A percentile compares a stretch with the other conserved stretches of the same genome.
These are phyloP conservation scores for Akabosia matsudoensis DNA, from an alignment of 1,140 invertebrate genomes.

Conservation along the genomic window DNA sequence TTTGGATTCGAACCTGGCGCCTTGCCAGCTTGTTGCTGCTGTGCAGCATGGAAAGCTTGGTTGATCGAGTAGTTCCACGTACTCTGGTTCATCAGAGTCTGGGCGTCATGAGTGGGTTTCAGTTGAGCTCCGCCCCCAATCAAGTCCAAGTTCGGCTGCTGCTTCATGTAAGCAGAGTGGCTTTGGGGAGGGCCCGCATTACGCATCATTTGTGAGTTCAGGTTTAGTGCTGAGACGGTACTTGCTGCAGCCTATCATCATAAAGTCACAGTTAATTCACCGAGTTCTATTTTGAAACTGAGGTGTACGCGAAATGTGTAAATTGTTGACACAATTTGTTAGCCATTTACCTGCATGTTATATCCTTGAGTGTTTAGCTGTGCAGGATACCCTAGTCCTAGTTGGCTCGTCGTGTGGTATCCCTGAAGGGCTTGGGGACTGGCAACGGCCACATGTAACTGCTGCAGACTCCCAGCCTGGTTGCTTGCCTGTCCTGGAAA, in stretches of 20 bases:
- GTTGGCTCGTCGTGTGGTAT: constrained; percentile 25
- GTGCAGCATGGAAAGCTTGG: constrained; percentile 30
- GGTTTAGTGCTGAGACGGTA: constrained; percentile 33
- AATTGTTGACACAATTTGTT: not conserved
- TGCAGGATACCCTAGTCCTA: not conserved
- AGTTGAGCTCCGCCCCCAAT: constrained; percentile 27
- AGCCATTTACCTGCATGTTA: not conserved
- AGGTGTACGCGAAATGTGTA: too few relatives aligned
- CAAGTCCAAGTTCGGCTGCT: constrained; percentile 10
- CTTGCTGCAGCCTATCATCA: constrained; percentile 28
- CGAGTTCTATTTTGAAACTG: too few relatives aligned
- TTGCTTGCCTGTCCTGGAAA: constrained; percentile 24
- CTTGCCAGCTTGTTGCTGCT: not conserved
- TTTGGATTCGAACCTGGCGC: not conserved
- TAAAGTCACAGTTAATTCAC: not conserved
- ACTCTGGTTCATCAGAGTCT: constrained; percentile 26
- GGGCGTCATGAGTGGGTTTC: constrained; percentile 29
- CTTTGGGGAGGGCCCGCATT: not conserved
- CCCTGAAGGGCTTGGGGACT: constrained; percentile 30
- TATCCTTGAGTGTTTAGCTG: constrained; percentile 29
- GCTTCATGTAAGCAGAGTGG: constrained; percentile 28
- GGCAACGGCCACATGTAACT: constrained; percentile 33
- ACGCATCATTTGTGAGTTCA: constrained; percentile 27
- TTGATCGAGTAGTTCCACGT: constrained; percentile 34
- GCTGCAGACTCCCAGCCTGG: constrained; percentile 28